These are phyloP conservation scores for Penelope pileata DNA, from an alignment of 2,113 vertebrate genomes.

Conservation along the genomic window DNA sequence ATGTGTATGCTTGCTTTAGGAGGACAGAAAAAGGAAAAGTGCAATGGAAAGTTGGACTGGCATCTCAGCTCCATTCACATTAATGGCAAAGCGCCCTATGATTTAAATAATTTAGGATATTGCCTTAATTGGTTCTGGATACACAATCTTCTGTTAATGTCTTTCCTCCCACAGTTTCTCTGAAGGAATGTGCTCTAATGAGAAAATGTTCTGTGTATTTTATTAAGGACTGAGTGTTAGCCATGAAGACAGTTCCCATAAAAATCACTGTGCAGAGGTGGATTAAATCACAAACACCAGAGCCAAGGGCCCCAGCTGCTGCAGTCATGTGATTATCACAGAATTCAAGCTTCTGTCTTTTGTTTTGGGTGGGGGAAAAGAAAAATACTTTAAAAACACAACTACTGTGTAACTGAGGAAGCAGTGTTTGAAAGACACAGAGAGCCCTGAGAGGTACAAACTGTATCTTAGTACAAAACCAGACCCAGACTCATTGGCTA, in stretches of 20 bases:
- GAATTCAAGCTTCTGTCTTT: neutral
- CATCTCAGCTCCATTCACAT: neutral
- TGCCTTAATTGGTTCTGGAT: constrained; percentile 16
- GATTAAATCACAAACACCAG: neutral
- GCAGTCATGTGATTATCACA: neutral
- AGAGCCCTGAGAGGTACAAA: neutral
- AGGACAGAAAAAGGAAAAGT: neutral
- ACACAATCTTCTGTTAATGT: neutral
- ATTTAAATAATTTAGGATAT: constrained; percentile 39
- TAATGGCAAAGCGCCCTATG: neutral
- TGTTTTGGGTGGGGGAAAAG: neutral
- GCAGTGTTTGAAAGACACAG: neutral
- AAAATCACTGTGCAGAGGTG: neutral
- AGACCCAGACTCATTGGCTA: neutral
- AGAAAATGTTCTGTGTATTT: constrained; percentile 31
- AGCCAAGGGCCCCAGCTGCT: neutral
- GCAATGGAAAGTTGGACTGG: neutral
- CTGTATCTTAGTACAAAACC: neutral
- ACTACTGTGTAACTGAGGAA: neutral
- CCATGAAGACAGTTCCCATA: neutral
- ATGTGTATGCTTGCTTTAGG: neutral
- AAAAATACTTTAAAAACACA: neutral
- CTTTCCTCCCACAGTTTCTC: constrained; percentile 20
- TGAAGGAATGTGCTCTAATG: constrained; percentile 21
- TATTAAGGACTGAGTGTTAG: neutral